Base-by-base conservation (phyloP, 2,113 vertebrate genomes). In the Blennius ocellaris region DNA sequence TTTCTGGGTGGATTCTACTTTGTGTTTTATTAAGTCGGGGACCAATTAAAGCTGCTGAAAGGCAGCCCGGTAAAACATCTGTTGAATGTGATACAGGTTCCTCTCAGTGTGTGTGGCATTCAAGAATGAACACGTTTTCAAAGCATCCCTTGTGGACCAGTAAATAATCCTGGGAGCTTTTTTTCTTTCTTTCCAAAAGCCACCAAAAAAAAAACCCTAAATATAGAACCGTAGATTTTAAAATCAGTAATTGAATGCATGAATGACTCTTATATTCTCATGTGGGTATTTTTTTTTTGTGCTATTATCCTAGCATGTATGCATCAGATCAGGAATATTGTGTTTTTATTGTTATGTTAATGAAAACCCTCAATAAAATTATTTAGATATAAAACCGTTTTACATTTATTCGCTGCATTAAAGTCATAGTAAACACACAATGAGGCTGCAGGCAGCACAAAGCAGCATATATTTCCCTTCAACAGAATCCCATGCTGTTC, bases 401-500 rank as follows among this genome's bases (percentile, higher is more conserved):
- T 30, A 30, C 21, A 30, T 30, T 30, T 30, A 30, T 30, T 30
- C 21, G 21, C 21, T 30, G 21, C 21, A 30, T 30, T 30, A 30
- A 30, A 30, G 21, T 30, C 21, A 30, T 30, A 4, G 21, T 30
- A 30, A 30, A 30, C 21, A 30, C 21, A 30, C 21, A 30, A 30
- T 30, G 21, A 30, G 21, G 21, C 21, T 30, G 21, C 21, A 30
- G 21, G 21, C 21, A 30, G 21, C 21, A 4, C 21, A 2, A 2
- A 30, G 21, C 21, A 30, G 21, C 21, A 2, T 4, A 30, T 30
- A 30, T 30, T 30, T 30, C 21, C 21, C 21, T 4, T 30, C 21
- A 30, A 30, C 21, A 30, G 2, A 41, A 65, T 62, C 8, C 59
- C 51, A 38, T 55, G 49, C n/a, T 69, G 37, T 49, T 69, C 65